These are phyloP conservation scores for Ephestia elutella DNA, from an alignment of 1,140 invertebrate genomes.

Conservation along the genomic window DNA sequence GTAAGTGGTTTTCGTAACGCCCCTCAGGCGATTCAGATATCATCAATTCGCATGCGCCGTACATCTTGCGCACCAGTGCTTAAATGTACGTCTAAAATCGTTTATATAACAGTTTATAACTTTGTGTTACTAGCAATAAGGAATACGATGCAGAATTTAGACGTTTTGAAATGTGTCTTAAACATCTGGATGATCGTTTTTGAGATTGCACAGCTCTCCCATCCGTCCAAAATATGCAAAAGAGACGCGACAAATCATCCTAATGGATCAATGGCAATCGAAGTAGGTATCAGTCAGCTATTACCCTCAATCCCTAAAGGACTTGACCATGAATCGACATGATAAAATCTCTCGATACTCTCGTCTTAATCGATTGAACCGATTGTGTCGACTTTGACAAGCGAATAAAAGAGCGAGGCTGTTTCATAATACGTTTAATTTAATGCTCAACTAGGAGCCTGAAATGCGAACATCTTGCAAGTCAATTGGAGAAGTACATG, in stretches of 20 bases:
- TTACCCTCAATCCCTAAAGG: conserved; percentile 63
- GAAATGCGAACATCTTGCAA: background rate
- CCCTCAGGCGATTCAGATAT: conserved; percentile 49
- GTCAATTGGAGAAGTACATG: background rate
- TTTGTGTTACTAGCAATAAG: background rate
- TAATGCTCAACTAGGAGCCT: conserved; percentile 9
- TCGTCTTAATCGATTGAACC: conserved; percentile 43
- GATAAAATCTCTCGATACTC: conserved; percentile 48
- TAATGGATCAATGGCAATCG: conserved; percentile 44
- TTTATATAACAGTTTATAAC: too few relatives aligned
- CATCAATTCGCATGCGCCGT: conserved; percentile 54
- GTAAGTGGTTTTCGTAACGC: conserved; percentile 69
- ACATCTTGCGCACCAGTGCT: conserved; percentile 31
- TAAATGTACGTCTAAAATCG: conserved; percentile 21
- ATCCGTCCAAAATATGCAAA: conserved; percentile 27
- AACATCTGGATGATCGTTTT: conserved; percentile 38
- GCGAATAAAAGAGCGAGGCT: conserved; percentile 42
- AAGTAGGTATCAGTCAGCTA: conserved; percentile 37
- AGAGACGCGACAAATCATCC: conserved; percentile 35
- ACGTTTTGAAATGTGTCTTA: background rate
- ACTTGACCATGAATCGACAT: conserved; percentile 50
- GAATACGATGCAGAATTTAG: background rate
- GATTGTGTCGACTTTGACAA: conserved; percentile 58
- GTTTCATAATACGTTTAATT: conserved; percentile 12
- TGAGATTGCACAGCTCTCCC: conserved; percentile 32